Evolutionary conservation across 2,888 invertebrate genomes (phyloP), one percentile per base, ranked within the genome.

Genomic region (Frankliniella fusca): DNA sequence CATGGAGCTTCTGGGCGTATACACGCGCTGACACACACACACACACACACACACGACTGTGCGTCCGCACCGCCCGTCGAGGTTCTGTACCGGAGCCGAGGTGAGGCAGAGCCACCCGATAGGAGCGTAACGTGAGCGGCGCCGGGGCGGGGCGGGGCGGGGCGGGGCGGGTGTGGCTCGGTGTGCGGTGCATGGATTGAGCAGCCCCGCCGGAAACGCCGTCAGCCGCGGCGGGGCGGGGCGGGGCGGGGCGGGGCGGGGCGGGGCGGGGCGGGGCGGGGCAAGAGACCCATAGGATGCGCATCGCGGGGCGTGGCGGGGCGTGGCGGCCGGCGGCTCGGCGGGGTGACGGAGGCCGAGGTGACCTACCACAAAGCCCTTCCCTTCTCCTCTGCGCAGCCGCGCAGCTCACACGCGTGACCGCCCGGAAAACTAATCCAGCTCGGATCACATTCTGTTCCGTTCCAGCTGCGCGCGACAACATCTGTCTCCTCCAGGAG

Each of bases 291-390:
- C n/a, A n/a, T n/a, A n/a, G n/a, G n/a, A n/a, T n/a, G n/a, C n/a
- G n/a, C n/a, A n/a, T n/a, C n/a, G 38, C 5, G 38, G 38, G 38
- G 38, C 38, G 38, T 38, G 38, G 38, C 38, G 38, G 38, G 38
- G 38, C 38, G 38, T 2, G 38, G 38, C 38, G 38, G 2, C n/a
- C n/a, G 38, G 38, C 5, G 38, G 38, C 38, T 38, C 38, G 38
- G 3, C 38, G 38, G 38, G 38, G 38, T 38, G 38, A 38, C 38
- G 38, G 38, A 38, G 38, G 20, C 18, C 54, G 20, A 76, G 70
- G 70, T 76, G 70, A 76, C 70, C 70, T 76, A 76, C 70, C 70
- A 76, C 70, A 76, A 76, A 76, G 27, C 70, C 11, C 23, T 38
- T 38, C 38, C 5, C 38, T 5, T 5, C 38, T 2, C 38, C 38